phyloP scores from a whole-genome alignment of 2,888 invertebrate species.

The Portevinia maculata region DNA sequence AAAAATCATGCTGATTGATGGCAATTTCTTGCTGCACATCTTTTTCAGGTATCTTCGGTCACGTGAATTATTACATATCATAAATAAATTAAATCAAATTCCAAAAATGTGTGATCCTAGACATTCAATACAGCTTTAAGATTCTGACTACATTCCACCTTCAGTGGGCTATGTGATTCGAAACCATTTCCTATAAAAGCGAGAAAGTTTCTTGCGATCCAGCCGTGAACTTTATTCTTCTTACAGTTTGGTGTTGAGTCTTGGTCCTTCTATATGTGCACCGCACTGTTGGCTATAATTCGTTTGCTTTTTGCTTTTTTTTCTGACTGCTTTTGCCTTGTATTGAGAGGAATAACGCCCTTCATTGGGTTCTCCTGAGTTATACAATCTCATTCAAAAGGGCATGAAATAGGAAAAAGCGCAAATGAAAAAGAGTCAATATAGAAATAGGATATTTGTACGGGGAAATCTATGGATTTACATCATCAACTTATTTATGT shows the following conservation, averaged over 20 bases:
- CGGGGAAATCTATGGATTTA: constrained; percentile 1
- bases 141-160: too few species aligned
- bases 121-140: too few species aligned
- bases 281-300: constrained; percentile 44
- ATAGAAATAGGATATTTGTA: constrained; percentile 29
- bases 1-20: too few species aligned
- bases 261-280: constrained; percentile 26
- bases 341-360: constrained; percentile 31
- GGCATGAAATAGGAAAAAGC: constrained; percentile 21
- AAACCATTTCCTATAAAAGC: too few species aligned
- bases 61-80: too few species aligned
- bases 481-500: constrained; percentile 57
- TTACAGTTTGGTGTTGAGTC: constrained; percentile 4
- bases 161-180: constrained; percentile 23
- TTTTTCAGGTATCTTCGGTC: too few species aligned
- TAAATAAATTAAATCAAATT: too few species aligned
- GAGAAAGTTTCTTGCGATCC: too few species aligned
- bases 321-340: not conserved
- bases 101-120: too few species aligned
- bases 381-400: constrained; percentile 36
- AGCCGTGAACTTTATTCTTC: too few species aligned
- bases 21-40: too few species aligned
- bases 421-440: constrained; percentile 33
- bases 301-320: constrained; percentile 16
- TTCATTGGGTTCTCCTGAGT: constrained; percentile 50